Conservation (phyloP, 1,140 invertebrate species). For the Bicyclus anynana region DNA sequence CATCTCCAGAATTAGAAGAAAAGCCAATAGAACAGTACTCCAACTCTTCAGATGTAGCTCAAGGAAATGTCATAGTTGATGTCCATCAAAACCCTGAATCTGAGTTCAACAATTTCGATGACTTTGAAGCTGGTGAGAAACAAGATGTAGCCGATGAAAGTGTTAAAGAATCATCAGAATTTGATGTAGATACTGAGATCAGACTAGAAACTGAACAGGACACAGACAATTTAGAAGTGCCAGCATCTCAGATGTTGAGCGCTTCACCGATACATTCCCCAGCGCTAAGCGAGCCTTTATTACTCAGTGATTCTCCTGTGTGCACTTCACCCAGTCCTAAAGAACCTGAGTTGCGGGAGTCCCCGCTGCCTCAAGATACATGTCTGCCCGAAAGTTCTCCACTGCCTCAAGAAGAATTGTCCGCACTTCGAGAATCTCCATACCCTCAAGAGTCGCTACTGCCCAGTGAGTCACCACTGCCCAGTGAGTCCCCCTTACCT, state of each 20-base stretch:
- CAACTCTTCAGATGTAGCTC: conserved; percentile 16
- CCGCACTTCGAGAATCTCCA: conserved; percentile 11
- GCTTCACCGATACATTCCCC: conserved; percentile 11
- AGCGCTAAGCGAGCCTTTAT: neutral
- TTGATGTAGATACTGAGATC: conserved; percentile 30
- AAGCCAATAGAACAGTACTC: conserved; percentile 4
- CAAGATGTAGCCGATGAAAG: conserved; percentile 4
- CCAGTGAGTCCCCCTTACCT: conserved; percentile 17
- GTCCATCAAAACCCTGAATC: conserved; percentile 40
- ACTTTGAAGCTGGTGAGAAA: conserved; percentile 13
- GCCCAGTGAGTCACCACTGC: conserved; percentile 9
- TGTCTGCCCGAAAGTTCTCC: conserved; percentile 8
- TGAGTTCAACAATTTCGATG: conserved; percentile 22
- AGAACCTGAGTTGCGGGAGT: neutral
- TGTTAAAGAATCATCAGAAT: conserved; percentile 14
- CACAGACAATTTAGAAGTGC: conserved; percentile 3
- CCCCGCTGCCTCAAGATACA: neutral
- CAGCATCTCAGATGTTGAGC: neutral
- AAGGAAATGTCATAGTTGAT: conserved; percentile 45
- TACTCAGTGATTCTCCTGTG: conserved; percentile 17
- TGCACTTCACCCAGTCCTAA: conserved; percentile 4
- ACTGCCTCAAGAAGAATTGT: conserved; percentile 9
- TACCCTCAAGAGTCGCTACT: neutral
- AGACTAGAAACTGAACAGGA: conserved; percentile 31
- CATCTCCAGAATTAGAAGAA: conserved; percentile 7